A percentile compares a stretch with the other conserved stretches of the same genome.
Conservation (phyloP, 2,113 vertebrate species). For the Sceloporus tristichus region DNA sequence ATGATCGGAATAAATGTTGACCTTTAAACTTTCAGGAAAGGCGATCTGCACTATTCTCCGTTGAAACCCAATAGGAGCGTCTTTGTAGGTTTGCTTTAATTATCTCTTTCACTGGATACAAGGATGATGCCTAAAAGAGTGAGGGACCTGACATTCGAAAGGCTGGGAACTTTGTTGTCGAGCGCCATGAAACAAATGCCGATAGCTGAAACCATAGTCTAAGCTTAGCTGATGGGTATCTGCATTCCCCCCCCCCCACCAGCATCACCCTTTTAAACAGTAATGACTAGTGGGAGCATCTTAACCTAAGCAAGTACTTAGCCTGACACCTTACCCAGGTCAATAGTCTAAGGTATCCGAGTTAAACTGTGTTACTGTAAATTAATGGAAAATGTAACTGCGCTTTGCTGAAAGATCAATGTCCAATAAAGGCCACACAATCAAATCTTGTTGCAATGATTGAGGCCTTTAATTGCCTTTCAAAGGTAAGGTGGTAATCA, state of each 20-base stretch:
- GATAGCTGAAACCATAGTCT: constrained; percentile 82
- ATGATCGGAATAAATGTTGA: neutral
- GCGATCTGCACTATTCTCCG: neutral
- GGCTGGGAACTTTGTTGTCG: constrained; percentile 78
- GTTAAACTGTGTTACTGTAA: constrained; percentile 86
- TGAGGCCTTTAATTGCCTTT: constrained; percentile 92
- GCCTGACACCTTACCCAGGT: constrained; percentile 82
- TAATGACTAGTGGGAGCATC: constrained; percentile 77
- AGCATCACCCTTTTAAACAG: constrained; percentile 77
- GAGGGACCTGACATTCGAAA: constrained; percentile 68
- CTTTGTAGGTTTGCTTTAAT: constrained; percentile 68
- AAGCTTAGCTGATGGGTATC: constrained; percentile 78
- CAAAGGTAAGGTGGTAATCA: constrained; percentile 93
- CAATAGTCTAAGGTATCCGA: constrained; percentile 83
- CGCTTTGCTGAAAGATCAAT: constrained; percentile 87
- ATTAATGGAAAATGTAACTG: constrained; percentile 89
- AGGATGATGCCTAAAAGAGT: constrained; percentile 79
- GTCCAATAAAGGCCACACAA: constrained; percentile 86
- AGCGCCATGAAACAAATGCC: constrained; percentile 77
- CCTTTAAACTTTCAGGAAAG: neutral
- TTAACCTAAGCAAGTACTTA: constrained; percentile 77
- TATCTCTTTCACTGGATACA: constrained; percentile 71
- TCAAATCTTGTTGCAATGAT: constrained; percentile 87
- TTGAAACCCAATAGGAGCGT: neutral
- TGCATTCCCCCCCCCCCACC: constrained; percentile 69